Evolutionary conservation across 2,113 vertebrate genomes (phyloP).

Genomic region (Ivindomyrus marchei): DNA sequence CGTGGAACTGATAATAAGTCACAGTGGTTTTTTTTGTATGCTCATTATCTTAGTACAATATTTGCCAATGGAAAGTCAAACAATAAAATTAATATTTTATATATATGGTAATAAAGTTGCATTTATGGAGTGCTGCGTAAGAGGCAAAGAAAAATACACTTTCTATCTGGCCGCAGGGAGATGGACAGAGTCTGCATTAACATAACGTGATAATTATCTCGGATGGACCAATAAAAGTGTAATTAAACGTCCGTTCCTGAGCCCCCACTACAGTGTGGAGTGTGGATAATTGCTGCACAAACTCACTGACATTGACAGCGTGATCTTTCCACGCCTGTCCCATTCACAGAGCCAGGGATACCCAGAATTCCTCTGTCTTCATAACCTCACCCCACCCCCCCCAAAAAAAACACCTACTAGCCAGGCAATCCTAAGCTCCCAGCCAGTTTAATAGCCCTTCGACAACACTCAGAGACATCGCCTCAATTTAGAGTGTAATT

Average conservation of each 20-base stretch:
- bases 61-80: slow-evolving; percentile 12
- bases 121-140: not conserved
- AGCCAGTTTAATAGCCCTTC: slow-evolving; percentile 43
- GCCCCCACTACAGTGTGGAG: slow-evolving; percentile 42
- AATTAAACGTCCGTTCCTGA: not conserved
- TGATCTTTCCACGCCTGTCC: slow-evolving; percentile 37
- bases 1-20: not conserved
- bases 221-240: not conserved
- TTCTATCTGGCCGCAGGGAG: not conserved
- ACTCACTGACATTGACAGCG: slow-evolving; percentile 48
- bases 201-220: not conserved
- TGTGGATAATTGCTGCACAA: slow-evolving; percentile 38
- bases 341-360: not conserved
- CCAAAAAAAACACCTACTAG: slow-evolving; percentile 26
- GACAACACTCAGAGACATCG: slow-evolving; percentile 53
- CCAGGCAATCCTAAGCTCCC: slow-evolving; percentile 36
- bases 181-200: not conserved
- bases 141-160: not conserved
- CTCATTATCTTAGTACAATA: not conserved
- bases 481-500: slow-evolving; percentile 64
- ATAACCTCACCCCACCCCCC: slow-evolving; percentile 16
- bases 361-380: slow-evolving; percentile 32
- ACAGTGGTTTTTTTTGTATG: not conserved
- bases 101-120: not conserved
- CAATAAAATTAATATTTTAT: slow-evolving; percentile 4